Percentiles rank a stretch among this genome's conserved stretches.
phyloP scores from a whole-genome alignment of 2,888 invertebrate genomes.

The Barypeithes pellucidus region DNA sequence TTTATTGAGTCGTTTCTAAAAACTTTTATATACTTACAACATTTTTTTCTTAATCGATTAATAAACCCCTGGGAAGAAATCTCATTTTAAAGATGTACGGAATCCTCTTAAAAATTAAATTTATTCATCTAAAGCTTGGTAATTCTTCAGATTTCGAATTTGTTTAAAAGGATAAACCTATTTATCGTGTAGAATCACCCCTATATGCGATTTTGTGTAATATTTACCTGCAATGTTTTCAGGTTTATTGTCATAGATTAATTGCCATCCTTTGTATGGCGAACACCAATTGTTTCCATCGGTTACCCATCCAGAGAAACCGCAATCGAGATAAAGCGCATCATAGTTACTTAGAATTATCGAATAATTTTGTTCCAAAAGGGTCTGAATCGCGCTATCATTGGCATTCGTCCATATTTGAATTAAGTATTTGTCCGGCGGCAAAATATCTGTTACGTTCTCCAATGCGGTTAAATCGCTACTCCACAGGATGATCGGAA shows the following conservation, averaged over 20 bases:
- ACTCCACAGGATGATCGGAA: constrained; percentile 85
- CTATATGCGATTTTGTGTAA: no score
- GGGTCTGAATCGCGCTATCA: constrained; percentile 77
- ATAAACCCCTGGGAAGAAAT: no score
- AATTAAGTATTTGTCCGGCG: constrained; percentile 85
- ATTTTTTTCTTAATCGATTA: no score
- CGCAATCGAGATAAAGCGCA: constrained; percentile 88
- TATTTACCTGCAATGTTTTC: constrained; percentile 72
- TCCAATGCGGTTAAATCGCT: constrained; percentile 81
- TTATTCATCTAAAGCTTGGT: no score
- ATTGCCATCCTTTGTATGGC: constrained; percentile 92
- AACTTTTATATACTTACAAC: no score
- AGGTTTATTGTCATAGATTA: constrained; percentile 84
- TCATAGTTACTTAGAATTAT: constrained; percentile 90
- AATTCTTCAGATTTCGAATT: no score
- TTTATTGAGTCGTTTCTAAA: no score
- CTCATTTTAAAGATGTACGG: no score
- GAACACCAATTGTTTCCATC: constrained; percentile 91
- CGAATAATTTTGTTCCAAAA: constrained; percentile 81
- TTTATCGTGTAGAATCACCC: no score
- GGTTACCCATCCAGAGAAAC: constrained; percentile 86
- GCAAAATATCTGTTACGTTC: constrained; percentile 77
- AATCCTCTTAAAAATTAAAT: no score
- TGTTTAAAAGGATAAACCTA: no score
- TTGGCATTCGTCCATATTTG: constrained; percentile 85